Evolutionary conservation across 1,140 invertebrate species (phyloP), one percentile per base, ranked within the genome.

Genomic region (Pygmarrhopalites habei): DNA sequence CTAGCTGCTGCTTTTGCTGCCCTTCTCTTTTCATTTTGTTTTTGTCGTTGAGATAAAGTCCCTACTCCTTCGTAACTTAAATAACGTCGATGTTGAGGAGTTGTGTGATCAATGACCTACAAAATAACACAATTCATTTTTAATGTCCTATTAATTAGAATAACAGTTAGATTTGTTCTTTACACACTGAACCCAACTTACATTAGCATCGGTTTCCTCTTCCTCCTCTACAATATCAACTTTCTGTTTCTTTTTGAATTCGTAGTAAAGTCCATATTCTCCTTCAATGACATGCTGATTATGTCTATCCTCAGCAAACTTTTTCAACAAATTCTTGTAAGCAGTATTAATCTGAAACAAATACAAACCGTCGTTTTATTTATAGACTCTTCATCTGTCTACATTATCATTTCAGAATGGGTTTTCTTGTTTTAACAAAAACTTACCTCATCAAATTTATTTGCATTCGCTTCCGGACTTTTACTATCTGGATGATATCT

Each of bases 71-170:
- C 88, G 75, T 83, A 88, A 60, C 79, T 86, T 43, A 94, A 77
- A 73, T 89, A 93, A 72, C 91, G 89, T 29, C 91, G 80, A 73
- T 94, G 91, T 74, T 93, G 90, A 0, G 90, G 89, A 21, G 87
- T 87, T 63, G 86, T 91, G 71, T 92, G 88, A 82, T 88, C 71
- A 59, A 77, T 73, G 71, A 63, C 39, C 67, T 69, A 15, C 2
- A 14, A 44, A 58, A 64, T 4, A 51, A 29, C 3, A 14, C 15
- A 23, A 39, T 53, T 62, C 39, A 17, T 44, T 12, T n/a, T 39
- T 7, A 28, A 5, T 28, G 58, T 14, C 5, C 14, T 21, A 23
- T 23, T n/a, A 49, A 49, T 19, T 7, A 55, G 19, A 55, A 58
- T 35, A 28, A 3, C 19, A 10, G 39, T 52, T 46, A 29, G 7